A percentile compares a stretch with the other conserved stretches of the same genome.
These are phyloP conservation scores for Microcebus griseorufus DNA, from an alignment of 2,113 vertebrate species.

Conservation along the genomic window DNA sequence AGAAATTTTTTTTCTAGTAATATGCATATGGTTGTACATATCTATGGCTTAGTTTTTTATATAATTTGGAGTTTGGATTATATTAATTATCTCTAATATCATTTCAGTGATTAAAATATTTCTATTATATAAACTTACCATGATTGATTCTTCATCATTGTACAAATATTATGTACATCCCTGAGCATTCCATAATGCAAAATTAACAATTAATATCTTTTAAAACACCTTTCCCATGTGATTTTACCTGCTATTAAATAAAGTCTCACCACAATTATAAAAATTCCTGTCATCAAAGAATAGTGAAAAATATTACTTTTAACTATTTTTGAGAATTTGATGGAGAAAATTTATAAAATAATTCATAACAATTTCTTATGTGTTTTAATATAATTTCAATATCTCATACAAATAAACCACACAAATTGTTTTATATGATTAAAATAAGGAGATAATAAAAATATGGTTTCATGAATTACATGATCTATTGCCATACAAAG, in stretches of 20 bases:
- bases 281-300: neutral
- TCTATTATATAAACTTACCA: neutral
- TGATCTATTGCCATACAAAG: neutral
- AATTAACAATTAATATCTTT: neutral
- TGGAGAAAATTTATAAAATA: neutral
- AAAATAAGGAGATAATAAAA: neutral
- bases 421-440: neutral
- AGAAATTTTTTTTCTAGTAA: neutral
- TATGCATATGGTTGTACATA: neutral
- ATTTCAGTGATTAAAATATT: neutral
- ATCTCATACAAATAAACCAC: neutral
- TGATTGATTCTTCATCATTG: neutral
- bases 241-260: neutral
- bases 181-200: neutral
- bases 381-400: neutral
- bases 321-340: neutral
- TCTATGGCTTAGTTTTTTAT: neutral
- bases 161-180: neutral
- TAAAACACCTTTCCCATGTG: neutral
- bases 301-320: neutral
- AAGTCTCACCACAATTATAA: neutral
- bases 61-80: neutral
- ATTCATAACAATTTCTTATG: neutral
- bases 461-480: neutral
- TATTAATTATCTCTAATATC: neutral